Evolutionary conservation across 1,140 invertebrate genomes (phyloP).

Genomic region (Drosophila ercepeae): DNA sequence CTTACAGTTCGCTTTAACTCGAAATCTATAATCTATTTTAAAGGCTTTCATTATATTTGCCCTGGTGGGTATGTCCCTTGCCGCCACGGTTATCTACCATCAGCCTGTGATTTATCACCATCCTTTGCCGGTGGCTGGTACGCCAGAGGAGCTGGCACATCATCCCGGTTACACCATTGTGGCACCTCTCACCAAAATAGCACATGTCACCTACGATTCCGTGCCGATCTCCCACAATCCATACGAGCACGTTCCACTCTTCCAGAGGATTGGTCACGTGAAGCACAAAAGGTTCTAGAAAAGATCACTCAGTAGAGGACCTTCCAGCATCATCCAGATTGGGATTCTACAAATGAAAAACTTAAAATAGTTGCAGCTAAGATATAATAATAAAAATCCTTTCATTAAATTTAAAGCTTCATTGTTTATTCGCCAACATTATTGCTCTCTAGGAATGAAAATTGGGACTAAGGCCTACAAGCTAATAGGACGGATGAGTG

Average conservation of each 20-base stretch:
- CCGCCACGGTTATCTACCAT: constrained; percentile 63
- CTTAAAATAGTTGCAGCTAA: background rate
- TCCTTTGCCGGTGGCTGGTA: constrained; percentile 9
- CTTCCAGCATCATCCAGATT: too few species aligned
- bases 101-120: constrained; percentile 62
- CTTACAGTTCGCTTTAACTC: background rate
- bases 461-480: constrained; percentile 53
- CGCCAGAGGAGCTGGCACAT: constrained; percentile 12
- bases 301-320: background rate
- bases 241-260: constrained; percentile 73
- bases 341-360: too few species aligned
- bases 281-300: constrained; percentile 36
- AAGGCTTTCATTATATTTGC: constrained; percentile 14
- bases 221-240: constrained; percentile 68
- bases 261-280: constrained; percentile 73
- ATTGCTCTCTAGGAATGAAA: constrained; percentile 34
- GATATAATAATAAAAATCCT: constrained; percentile 11
- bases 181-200: constrained; percentile 71
- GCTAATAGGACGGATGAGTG: constrained; percentile 43
- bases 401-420: constrained; percentile 1
- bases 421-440: constrained; percentile 61
- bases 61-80: constrained; percentile 11
- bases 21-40: constrained; percentile 1
- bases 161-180: constrained; percentile 73
- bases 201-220: constrained; percentile 77